These are phyloP conservation scores for Andrena hattorfiana DNA, from an alignment of 2,888 invertebrate genomes.

Conservation along the genomic window DNA sequence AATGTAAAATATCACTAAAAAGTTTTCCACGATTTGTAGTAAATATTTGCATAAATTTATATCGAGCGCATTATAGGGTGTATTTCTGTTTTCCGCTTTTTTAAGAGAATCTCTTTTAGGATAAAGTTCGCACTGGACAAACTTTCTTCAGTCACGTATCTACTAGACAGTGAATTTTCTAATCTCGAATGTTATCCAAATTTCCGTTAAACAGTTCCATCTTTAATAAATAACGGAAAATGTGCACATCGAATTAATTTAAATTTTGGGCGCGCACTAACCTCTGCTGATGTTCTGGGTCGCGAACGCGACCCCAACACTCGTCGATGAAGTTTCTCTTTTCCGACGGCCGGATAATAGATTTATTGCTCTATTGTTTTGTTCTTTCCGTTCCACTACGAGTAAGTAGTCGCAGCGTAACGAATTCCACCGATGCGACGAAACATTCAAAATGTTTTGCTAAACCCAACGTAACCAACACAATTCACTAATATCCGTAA, in stretches of 20 bases:
- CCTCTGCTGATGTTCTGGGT: constrained; percentile 71
- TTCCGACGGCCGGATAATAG: constrained; percentile 34
- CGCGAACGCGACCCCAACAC: constrained; percentile 72
- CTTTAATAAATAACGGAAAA: background rate
- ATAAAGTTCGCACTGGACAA: background rate
- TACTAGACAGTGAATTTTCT: background rate
- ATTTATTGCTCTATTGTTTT: constrained; percentile 43
- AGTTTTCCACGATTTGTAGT: background rate
- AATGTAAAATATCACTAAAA: background rate
- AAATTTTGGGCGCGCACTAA: constrained; percentile 67
- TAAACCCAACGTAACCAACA: constrained; percentile 23
- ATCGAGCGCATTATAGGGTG: background rate
- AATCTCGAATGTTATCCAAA: background rate
- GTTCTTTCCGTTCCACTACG: constrained; percentile 10
- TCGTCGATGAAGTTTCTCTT: constrained; percentile 64
- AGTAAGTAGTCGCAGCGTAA: background rate
- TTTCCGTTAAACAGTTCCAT: background rate
- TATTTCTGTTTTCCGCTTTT: background rate
- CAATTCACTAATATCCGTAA: constrained; percentile 10
- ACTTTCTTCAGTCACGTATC: background rate
- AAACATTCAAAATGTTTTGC: background rate
- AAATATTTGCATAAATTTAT: background rate
- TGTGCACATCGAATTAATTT: constrained; percentile 33
- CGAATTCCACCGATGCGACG: constrained; percentile 9
- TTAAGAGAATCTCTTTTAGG: background rate